A percentile compares a stretch with the other conserved stretches of the same genome.
phyloP scores from a whole-genome alignment of 1,140 invertebrate species.

The Chionoecetes opilio region DNA sequence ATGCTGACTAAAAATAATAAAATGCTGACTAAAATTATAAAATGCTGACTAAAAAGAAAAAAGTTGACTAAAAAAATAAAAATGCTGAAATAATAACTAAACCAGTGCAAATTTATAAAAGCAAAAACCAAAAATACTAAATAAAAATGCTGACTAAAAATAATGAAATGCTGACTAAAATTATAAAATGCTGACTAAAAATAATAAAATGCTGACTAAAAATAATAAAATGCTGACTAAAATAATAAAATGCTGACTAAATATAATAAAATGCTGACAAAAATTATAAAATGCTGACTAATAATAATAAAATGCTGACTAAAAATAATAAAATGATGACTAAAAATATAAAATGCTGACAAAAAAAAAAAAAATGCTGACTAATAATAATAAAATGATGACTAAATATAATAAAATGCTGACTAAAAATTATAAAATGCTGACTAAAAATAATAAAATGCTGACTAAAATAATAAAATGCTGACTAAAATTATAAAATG shows the following conservation, averaged over 20 bases:
- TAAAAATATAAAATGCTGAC: no score
- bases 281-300: no score
- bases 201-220: no score
- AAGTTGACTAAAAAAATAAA: neutral
- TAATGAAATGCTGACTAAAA: neutral
- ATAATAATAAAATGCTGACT: neutral
- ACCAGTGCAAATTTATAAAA: no score
- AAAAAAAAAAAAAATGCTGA: neutral
- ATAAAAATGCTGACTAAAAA: neutral
- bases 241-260: neutral
- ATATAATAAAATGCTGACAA: no score
- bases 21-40: no score
- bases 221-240: neutral
- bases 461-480: no score
- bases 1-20: neutral
- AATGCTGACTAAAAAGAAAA: no score
- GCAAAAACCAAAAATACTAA: no score
- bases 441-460: slow-evolving; percentile 32
- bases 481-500: no score
- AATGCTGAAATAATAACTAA: slow-evolving; percentile 16
- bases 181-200: neutral
- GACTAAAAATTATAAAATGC: neutral
- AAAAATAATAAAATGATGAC: slow-evolving; percentile 39
- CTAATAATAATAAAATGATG: slow-evolving; percentile 40
- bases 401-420: no score